Percentiles rank a stretch among this genome's conserved stretches.
phyloP scores from a whole-genome alignment of 2,113 vertebrate genomes.

The Pardalotus punctatus region DNA sequence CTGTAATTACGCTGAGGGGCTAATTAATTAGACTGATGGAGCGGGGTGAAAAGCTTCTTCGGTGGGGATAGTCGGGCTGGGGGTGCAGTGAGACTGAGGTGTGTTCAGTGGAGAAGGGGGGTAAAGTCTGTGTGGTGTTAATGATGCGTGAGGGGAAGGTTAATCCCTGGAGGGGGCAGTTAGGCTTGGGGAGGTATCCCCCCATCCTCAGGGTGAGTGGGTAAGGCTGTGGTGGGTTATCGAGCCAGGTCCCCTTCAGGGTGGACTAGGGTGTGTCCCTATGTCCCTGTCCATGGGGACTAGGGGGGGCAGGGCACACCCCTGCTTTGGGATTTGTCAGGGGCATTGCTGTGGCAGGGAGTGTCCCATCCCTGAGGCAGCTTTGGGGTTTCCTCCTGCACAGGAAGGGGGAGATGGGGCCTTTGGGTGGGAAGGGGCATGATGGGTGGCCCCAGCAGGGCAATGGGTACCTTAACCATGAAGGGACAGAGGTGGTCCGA shows the following conservation, averaged over 20 bases:
- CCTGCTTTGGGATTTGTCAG: no score
- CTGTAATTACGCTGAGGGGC: not conserved
- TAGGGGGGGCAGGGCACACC: no score
- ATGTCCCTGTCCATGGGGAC: fast-evolving
- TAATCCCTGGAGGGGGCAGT: not conserved
- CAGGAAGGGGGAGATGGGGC: not conserved
- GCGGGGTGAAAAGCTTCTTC: not conserved
- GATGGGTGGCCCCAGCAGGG: not conserved
- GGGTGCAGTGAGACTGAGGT: not conserved
- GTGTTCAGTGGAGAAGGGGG: not conserved
- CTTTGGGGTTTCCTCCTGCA: not conserved
- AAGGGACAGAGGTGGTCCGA: not conserved
- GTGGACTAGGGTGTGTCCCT: no score
- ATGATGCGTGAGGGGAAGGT: not conserved
- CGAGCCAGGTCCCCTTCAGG: not conserved
- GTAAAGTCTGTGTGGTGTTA: not conserved
- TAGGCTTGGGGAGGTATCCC: not conserved
- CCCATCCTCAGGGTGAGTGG: not conserved
- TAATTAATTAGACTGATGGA: not conserved
- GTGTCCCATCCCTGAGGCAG: no score
- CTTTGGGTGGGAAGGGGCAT: not conserved
- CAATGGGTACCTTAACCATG: not conserved
- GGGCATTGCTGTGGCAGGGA: not conserved
- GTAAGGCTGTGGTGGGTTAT: no score
- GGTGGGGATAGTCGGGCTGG: not conserved